A percentile compares a stretch with the other conserved stretches of the same genome.
Conservation (phyloP, 2,888 invertebrate genomes). For the Athetis lepigone region DNA sequence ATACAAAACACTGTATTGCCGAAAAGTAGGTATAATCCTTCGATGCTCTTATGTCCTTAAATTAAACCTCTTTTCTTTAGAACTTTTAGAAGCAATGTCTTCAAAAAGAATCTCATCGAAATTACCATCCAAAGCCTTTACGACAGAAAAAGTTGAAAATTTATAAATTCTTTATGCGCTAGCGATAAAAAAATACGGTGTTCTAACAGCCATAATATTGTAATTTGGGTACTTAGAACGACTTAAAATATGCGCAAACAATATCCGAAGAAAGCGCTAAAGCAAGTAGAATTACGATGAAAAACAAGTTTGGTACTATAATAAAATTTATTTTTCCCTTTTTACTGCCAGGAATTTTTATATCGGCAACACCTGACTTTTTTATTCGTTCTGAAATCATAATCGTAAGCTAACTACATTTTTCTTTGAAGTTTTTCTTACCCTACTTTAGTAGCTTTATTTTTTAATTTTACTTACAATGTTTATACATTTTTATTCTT, state of each 20-base stretch:
- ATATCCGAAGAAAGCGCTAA: slow-evolving; percentile 28
- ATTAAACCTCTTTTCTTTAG: background rate
- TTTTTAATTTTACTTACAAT: background rate
- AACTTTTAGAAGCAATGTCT: background rate
- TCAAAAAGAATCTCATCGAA: background rate
- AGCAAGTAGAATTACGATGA: slow-evolving; percentile 31
- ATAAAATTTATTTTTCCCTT: slow-evolving; percentile 38
- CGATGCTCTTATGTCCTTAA: no score
- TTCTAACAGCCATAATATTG: slow-evolving; percentile 47
- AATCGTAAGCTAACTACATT: slow-evolving; percentile 17
- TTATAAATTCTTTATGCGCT: slow-evolving; percentile 7
- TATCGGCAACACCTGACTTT: slow-evolving; percentile 40
- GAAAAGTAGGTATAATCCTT: no score
- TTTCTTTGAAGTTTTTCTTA: slow-evolving; percentile 12
- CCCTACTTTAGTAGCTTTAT: background rate
- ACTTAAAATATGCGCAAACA: slow-evolving; percentile 45
- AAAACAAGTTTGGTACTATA: slow-evolving; percentile 25
- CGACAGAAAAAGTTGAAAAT: slow-evolving; percentile 6
- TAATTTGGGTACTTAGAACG: slow-evolving; percentile 36
- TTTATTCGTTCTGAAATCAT: slow-evolving; percentile 38
- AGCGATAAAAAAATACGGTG: slow-evolving; percentile 33
- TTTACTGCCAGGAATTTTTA: slow-evolving; percentile 43
- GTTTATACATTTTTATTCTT: slow-evolving; percentile 1
- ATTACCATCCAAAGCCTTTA: background rate
- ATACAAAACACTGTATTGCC: no score